A percentile compares a stretch with the other conserved stretches of the same genome.
phyloP scores from a whole-genome alignment of 1,140 invertebrate species.

The Stenopsyche tienmushanensis region DNA sequence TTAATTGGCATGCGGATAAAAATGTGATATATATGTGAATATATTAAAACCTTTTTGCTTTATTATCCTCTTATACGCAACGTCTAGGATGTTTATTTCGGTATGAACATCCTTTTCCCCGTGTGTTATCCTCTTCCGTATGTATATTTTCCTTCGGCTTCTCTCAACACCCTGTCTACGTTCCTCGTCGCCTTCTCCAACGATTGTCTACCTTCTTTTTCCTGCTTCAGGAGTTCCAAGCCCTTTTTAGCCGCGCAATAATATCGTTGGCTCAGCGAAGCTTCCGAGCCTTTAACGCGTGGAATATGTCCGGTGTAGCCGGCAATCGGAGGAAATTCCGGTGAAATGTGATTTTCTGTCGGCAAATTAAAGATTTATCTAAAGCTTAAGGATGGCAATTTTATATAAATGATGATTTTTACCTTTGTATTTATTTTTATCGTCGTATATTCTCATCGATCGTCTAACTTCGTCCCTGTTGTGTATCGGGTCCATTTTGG shows the following conservation, averaged over 20 bases:
- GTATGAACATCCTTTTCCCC: conserved; percentile 55
- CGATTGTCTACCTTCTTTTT: conserved; percentile 55
- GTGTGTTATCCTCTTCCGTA: conserved; percentile 59
- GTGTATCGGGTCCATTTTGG: conserved; percentile 57
- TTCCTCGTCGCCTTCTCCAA: conserved; percentile 48
- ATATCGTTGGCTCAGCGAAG: conserved; percentile 66
- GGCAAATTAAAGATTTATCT: background rate
- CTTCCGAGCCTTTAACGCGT: conserved; percentile 63
- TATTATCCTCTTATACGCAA: too few species aligned
- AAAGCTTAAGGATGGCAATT: background rate
- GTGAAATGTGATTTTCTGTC: conserved; percentile 65
- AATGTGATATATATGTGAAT: too few species aligned
- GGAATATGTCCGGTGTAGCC: conserved; percentile 74
- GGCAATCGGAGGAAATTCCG: conserved; percentile 68
- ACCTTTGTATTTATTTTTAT: conserved; percentile 59
- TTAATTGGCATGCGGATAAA: too few species aligned
- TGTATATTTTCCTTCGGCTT: conserved; percentile 51
- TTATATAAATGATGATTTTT: conserved; percentile 20
- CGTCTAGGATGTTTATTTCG: conserved; percentile 10
- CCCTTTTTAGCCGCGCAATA: conserved; percentile 66
- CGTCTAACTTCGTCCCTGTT: conserved; percentile 55
- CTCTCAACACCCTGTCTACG: conserved; percentile 49
- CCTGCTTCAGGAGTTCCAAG: conserved; percentile 60
- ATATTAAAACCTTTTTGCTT: too few species aligned
- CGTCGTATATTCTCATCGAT: conserved; percentile 52